phyloP scores from a whole-genome alignment of 2,888 invertebrate species.

The Plusia festucae region DNA sequence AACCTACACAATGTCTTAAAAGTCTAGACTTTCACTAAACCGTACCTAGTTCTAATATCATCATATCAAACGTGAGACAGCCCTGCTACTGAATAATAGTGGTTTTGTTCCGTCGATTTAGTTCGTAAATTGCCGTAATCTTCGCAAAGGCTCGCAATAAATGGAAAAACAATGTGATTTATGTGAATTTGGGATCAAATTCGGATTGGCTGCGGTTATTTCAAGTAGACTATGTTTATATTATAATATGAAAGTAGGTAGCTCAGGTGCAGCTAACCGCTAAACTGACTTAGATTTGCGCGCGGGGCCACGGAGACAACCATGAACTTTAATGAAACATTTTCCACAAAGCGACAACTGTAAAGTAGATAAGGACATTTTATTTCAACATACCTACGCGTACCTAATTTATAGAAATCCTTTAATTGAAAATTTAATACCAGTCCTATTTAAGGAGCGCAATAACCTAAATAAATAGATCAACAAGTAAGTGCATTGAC shows the following conservation, averaged over 20 bases:
- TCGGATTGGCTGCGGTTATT: conserved; percentile 16
- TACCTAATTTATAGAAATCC: no score
- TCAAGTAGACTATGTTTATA: background rate
- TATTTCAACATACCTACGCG: no score
- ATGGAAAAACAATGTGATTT: conserved; percentile 46
- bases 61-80: conserved; percentile 11
- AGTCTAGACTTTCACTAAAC: background rate
- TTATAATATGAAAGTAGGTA: conserved; percentile 3
- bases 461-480: background rate
- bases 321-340: background rate
- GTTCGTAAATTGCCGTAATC: conserved; percentile 57
- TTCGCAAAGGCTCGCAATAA: conserved; percentile 33
- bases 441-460: background rate
- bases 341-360: no score
- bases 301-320: background rate
- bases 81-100: conserved; percentile 54
- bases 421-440: no score
- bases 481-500: background rate
- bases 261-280: background rate
- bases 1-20: background rate
- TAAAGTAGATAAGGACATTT: no score
- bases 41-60: background rate
- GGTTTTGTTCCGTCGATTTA: conserved; percentile 61
- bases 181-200: conserved; percentile 18
- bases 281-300: no score